These are phyloP conservation scores for Antennarius striatus DNA, from an alignment of 2,113 vertebrate genomes.

Conservation along the genomic window DNA sequence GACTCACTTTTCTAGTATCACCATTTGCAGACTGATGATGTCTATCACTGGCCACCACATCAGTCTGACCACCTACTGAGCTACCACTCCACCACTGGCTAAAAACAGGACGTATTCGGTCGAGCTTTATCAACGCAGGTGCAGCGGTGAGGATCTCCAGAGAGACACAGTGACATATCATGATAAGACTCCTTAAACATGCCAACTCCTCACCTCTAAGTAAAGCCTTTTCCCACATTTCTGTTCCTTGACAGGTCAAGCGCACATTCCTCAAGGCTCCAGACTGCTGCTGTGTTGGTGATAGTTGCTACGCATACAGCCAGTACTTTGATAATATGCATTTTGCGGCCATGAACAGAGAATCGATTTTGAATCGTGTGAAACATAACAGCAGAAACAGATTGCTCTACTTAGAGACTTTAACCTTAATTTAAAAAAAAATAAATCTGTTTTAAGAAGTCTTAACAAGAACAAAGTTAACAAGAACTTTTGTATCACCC, in stretches of 20 bases:
- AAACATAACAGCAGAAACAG: too few species aligned
- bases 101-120: constrained; percentile 9
- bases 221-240: constrained; percentile 19
- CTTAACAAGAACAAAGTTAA: too few species aligned
- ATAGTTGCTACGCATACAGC: not conserved
- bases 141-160: constrained; percentile 33
- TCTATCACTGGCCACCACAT: not conserved
- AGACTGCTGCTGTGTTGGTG: constrained; percentile 21
- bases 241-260: constrained; percentile 35
- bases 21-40: not conserved
- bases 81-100: not conserved
- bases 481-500: constrained; percentile 14
- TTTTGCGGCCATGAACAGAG: not conserved
- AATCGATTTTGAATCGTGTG: not conserved
- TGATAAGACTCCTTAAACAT: constrained; percentile 36
- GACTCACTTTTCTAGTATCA: too few species aligned
- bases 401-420: too few species aligned
- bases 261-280: constrained; percentile 10
- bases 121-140: constrained; percentile 32
- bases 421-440: not conserved
- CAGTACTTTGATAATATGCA: not conserved
- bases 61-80: constrained; percentile 12
- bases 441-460: too few species aligned
- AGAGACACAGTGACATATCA: constrained; percentile 16
- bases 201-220: constrained; percentile 1